Evolutionary conservation across 2,113 vertebrate species (phyloP), one percentile per base, ranked within the genome.

Genomic region (Chroicocephalus ridibundus): DNA sequence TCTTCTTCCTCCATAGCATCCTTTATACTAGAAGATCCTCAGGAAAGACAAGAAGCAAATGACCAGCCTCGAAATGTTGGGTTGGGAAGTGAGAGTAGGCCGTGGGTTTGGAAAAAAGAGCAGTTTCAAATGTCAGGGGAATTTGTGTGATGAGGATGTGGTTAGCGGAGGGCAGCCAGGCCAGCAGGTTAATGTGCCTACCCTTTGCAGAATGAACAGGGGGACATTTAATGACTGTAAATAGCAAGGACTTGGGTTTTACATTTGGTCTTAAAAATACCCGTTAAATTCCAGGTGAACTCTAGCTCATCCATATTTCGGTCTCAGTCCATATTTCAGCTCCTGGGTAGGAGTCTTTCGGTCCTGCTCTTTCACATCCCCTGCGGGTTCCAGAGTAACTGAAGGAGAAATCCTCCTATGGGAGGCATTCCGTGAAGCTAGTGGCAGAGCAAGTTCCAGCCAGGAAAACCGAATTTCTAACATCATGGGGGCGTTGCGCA

Each of bases 111-210:
- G 91, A 18, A 75, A 88, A 86, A 86, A 79, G 92, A 83, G 81
- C 92, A 72, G 78, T 86, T 88, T 89, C 65, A 97, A 96, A 96
- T 94, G 95, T 84, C 94, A 96, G 88, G 90, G 93, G 96, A 95
- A 88, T 88, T 79, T 22, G 49, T 85, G 81, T 68, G 90, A 93
- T 72, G 93, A 96, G 93, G 84, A 72, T 93, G 93, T 27, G 71
- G 90, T 92, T 96, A 69, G 86, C 15, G n/a, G 91, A 96, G 92
- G 84, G 74, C 70, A 0, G 86, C 75, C 54, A 18, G 84, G 93
- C 87, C 57, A 10, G 74, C n/a, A 52, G 96, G 96, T 97, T 96
- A 97, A 96, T 86, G 88, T 82, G 81, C 88, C 87, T 96, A 77
- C 85, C 93, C 93, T 96, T 96, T 96, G 93, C 83, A 88, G 90